phyloP scores from a whole-genome alignment of 2,888 invertebrate genomes.

The Acleris cristana region DNA sequence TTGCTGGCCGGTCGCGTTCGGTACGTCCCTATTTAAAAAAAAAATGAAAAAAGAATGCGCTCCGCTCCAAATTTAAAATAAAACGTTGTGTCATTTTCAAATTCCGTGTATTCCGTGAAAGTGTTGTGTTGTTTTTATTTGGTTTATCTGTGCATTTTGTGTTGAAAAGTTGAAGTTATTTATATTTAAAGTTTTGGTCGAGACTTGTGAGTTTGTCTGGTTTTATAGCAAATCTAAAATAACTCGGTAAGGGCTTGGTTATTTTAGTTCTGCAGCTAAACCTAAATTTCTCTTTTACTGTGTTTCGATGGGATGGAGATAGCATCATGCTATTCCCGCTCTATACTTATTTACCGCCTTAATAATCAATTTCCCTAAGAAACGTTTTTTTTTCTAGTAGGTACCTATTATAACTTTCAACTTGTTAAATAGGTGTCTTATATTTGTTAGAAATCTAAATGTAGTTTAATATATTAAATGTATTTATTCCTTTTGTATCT shows the following conservation, averaged over 20 bases:
- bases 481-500: neutral
- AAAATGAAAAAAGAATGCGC: conserved; percentile 49
- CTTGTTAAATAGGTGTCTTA: no score
- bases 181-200: conserved; percentile 35
- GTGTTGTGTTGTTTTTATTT: conserved; percentile 41
- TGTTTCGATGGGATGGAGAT: neutral
- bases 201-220: conserved; percentile 58
- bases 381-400: neutral
- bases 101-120: conserved; percentile 15
- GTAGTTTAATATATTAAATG: neutral
- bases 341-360: no score
- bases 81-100: conserved; percentile 30
- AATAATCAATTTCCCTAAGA: neutral
- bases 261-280: conserved; percentile 62
- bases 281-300: conserved; percentile 50
- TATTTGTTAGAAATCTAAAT: neutral
- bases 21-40: conserved; percentile 57
- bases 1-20: conserved; percentile 61
- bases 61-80: conserved; percentile 41
- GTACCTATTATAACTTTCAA: no score
- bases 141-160: conserved; percentile 57
- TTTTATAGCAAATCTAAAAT: conserved; percentile 71
- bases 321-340: no score
- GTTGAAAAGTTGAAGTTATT: conserved; percentile 39
- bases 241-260: conserved; percentile 69